These are phyloP conservation scores for Drosophila arizonae DNA, from an alignment of 1,140 invertebrate genomes.

Conservation along the genomic window DNA sequence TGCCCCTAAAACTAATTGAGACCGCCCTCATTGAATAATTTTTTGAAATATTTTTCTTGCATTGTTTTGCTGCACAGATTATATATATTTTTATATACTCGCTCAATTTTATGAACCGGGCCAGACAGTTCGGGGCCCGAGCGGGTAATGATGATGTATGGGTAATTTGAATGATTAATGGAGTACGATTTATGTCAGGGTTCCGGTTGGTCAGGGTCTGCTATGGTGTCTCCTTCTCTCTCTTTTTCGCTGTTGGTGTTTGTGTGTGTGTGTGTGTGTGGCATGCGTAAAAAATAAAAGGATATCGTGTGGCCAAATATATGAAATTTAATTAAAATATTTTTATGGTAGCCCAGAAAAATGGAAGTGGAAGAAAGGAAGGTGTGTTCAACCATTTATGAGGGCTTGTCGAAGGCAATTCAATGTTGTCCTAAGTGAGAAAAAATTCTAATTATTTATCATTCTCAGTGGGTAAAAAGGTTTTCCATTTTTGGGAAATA, in stretches of 20 bases:
- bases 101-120: conserved; percentile 37
- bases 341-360: conserved; percentile 61
- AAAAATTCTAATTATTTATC: conserved; percentile 35
- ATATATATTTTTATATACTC: conserved; percentile 25
- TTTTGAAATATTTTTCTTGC: conserved; percentile 49
- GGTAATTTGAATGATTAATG: conserved; percentile 80
- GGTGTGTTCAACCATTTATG: conserved; percentile 47
- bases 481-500: background rate
- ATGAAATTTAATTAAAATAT: conserved; percentile 80
- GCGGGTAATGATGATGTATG: conserved; percentile 79
- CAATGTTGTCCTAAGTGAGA: conserved; percentile 11
- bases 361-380: conserved; percentile 2
- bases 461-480: background rate
- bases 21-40: conserved; percentile 81
- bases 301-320: conserved; percentile 59
- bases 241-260: too few species aligned
- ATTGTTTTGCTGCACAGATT: conserved; percentile 48
- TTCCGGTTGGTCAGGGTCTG: conserved; percentile 63
- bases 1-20: conserved; percentile 78
- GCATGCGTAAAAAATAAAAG: conserved; percentile 47
- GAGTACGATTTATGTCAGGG: conserved; percentile 68
- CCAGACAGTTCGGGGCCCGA: conserved; percentile 66
- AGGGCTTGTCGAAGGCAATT: conserved; percentile 20
- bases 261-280: conserved; percentile 33
- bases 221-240: conserved; percentile 22